Percentiles rank a stretch among this genome's conserved stretches.
phyloP scores from a whole-genome alignment of 1,140 invertebrate species.

The Sesamia nonagrioides region DNA sequence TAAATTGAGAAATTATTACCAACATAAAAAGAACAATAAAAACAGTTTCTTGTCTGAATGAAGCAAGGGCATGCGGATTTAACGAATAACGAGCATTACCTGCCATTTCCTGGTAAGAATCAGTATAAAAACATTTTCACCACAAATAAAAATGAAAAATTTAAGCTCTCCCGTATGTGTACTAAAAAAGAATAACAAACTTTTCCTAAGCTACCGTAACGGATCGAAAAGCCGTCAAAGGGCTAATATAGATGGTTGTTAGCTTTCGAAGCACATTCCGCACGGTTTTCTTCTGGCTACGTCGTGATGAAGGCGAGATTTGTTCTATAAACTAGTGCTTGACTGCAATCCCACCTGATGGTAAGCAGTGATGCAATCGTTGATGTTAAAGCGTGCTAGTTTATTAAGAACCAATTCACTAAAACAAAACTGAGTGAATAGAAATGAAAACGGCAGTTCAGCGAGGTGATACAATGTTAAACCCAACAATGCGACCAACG shows the following conservation, averaged over 20 bases:
- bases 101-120: neutral
- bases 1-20: too few species aligned
- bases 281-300: slow-evolving; percentile 8
- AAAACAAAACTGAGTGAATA: too few species aligned
- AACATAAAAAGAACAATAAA: neutral
- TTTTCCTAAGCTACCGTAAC: slow-evolving; percentile 26
- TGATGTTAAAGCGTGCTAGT: too few species aligned
- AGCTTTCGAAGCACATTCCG: slow-evolving; percentile 30
- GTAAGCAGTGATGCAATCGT: too few species aligned
- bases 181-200: slow-evolving; percentile 17
- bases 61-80: neutral
- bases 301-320: slow-evolving; percentile 2
- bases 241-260: slow-evolving; percentile 33
- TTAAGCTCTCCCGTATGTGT: slow-evolving; percentile 8
- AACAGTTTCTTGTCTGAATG: neutral
- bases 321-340: too few species aligned
- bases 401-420: too few species aligned
- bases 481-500: too few species aligned
- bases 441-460: too few species aligned
- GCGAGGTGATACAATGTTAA: too few species aligned
- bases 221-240: slow-evolving; percentile 32
- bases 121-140: slow-evolving; percentile 4
- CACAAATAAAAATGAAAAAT: slow-evolving; percentile 31
- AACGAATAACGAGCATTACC: neutral
- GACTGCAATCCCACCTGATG: too few species aligned